These are phyloP conservation scores for Trypoxylus dichotomus DNA, from an alignment of 1,140 invertebrate genomes.

Conservation along the genomic window DNA sequence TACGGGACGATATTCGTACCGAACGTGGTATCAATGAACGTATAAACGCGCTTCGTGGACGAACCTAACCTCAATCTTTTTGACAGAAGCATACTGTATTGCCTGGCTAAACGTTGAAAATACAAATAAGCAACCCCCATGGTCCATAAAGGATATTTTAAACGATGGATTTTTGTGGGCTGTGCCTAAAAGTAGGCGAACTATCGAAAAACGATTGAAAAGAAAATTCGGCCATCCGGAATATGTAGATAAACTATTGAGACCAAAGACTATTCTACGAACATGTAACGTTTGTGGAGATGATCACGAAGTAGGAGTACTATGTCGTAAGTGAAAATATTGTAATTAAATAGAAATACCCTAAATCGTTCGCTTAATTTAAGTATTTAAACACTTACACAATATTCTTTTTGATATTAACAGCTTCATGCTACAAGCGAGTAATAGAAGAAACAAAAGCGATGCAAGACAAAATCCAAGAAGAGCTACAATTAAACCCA, in stretches of 20 bases:
- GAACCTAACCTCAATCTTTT: slow-evolving; percentile 45
- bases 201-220: slow-evolving; percentile 70
- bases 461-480: slow-evolving; percentile 74
- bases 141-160: slow-evolving; percentile 63
- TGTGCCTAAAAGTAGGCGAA: slow-evolving; percentile 76
- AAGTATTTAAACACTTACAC: background rate
- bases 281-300: slow-evolving; percentile 80
- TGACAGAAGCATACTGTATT: slow-evolving; percentile 46
- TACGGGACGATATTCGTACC: slow-evolving; percentile 2
- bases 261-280: slow-evolving; percentile 73
- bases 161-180: slow-evolving; percentile 78
- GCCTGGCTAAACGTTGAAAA: slow-evolving; percentile 38
- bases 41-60: background rate
- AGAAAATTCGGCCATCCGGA: slow-evolving; percentile 70
- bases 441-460: slow-evolving; percentile 76
- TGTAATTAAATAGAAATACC: too few relatives aligned
- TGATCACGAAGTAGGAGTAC: slow-evolving; percentile 69
- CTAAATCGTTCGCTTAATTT: slow-evolving; percentile 24
- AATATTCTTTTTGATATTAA: slow-evolving; percentile 36
- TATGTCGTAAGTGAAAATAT: slow-evolving; percentile 85
- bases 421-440: slow-evolving; percentile 79
- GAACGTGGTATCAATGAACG: background rate
- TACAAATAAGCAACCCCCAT: slow-evolving; percentile 26
- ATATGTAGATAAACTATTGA: slow-evolving; percentile 67
- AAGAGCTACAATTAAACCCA: slow-evolving; percentile 68